A percentile compares a stretch with the other conserved stretches of the same genome.
Conservation (phyloP, 2,113 vertebrate species). For the Butorides virescens region DNA sequence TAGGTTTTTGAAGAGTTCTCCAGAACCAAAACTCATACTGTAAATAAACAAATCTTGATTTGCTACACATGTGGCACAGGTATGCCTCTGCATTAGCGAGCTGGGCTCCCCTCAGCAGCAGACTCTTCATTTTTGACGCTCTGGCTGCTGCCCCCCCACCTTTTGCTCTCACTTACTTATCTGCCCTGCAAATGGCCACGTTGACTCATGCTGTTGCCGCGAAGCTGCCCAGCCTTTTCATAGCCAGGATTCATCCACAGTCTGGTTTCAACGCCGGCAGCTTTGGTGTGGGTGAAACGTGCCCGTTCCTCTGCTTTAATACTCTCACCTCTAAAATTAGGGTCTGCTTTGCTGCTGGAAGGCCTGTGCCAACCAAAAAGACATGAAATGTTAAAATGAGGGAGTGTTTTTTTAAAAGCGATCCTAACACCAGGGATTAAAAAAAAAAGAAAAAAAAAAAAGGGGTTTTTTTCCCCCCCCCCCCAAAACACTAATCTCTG, state of each 20-base stretch:
- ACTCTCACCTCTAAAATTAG: background rate
- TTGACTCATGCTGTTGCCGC: background rate
- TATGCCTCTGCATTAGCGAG: background rate
- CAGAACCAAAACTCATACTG: background rate
- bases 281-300: background rate
- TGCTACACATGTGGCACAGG: background rate
- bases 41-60: conserved; percentile 3
- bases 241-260: background rate
- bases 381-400: background rate
- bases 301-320: background rate
- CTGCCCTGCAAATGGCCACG: background rate
- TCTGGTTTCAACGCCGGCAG: background rate
- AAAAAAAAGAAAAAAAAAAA: fast-evolving
- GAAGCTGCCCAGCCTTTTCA: background rate
- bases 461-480: background rate
- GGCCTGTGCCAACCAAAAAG: background rate
- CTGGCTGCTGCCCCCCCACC: background rate
- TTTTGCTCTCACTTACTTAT: background rate
- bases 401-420: background rate
- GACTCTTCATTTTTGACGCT: background rate
- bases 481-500: background rate
- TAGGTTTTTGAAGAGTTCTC: background rate
- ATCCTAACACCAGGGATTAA: background rate
- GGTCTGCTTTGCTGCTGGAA: background rate
- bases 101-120: background rate